Percentiles rank a stretch among this genome's conserved stretches.
These are phyloP conservation scores for Bombyx mori DNA, from an alignment of 1,140 invertebrate genomes.

Conservation along the genomic window ASM3026992v2 NC_085109.1:7073001-7073500, in stretches of 20 bases:
- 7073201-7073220: conserved; percentile 20
- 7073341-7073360: too few species aligned
- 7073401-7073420: conserved; percentile 28
- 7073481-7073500: conserved; percentile 51
- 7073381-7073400: too few species aligned
- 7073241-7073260: not conserved
- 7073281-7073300: too few species aligned
- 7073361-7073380: too few species aligned
- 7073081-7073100: conserved; percentile 52
- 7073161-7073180: conserved; percentile 43
- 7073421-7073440: conserved; percentile 57
- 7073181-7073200: conserved; percentile 56
- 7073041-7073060: conserved; percentile 61
- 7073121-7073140: conserved; percentile 60
- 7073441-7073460: conserved; percentile 52
- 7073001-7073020: conserved; percentile 57
- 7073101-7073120: conserved; percentile 30
- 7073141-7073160: conserved; percentile 35
- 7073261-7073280: too few species aligned
- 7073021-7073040: conserved; percentile 48
- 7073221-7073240: not conserved
- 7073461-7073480: conserved; percentile 63
- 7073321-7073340: too few species aligned
- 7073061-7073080: conserved; percentile 61
- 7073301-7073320: too few species aligned